Evolutionary conservation across 2,797 vertebrate genomes (phyloP), one percentile per base, ranked within the genome.

Genomic region (Clarias platycephalus): DNA sequence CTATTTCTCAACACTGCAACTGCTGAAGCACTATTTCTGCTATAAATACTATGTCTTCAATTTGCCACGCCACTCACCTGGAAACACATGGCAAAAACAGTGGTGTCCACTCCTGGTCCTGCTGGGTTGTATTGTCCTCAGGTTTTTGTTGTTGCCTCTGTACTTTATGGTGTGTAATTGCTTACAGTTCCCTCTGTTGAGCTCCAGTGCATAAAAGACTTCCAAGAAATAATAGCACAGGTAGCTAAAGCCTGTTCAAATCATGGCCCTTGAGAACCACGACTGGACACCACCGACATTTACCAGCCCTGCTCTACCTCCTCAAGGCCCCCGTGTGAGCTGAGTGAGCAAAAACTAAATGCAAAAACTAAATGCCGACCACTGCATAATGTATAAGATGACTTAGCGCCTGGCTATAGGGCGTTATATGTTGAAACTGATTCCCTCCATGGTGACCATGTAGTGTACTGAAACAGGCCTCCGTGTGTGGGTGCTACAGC

Each of bases 101-200:
- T 90, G 89, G 89, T 90, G 89, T 90, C 89, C 87, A 87, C 84
- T 90, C 88, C 89, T 90, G 89, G 87, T 89, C 88, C 88, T 90
- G 85, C 72, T 87, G 88, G 88, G 85, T 82, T 64, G 82, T 81
- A 89, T 34, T 81, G 88, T 88, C 87, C 77, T 88, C 88, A 79
- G 82, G 86, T 68, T 83, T 90, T 88, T 84, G 88, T 77, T 86
- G 89, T 37, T 75, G 84, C 80, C 88, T 87, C 88, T 86, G 87
- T 85, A 83, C 80, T 83, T 90, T 87, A 87, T 83, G 85, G 55
- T 84, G 58, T 83, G 84, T 81, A 81, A 87, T 60, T 86, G 58
- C 79, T 88, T 82, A 87, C 60, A 85, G 78, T 86, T 87, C 77
- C 83, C 77, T 87, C 81, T 78, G 81, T 85, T 86, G 80, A 84